Evolutionary conservation across 2,888 invertebrate species (phyloP).

Genomic region (Perizoma flavofasciatum): DNA sequence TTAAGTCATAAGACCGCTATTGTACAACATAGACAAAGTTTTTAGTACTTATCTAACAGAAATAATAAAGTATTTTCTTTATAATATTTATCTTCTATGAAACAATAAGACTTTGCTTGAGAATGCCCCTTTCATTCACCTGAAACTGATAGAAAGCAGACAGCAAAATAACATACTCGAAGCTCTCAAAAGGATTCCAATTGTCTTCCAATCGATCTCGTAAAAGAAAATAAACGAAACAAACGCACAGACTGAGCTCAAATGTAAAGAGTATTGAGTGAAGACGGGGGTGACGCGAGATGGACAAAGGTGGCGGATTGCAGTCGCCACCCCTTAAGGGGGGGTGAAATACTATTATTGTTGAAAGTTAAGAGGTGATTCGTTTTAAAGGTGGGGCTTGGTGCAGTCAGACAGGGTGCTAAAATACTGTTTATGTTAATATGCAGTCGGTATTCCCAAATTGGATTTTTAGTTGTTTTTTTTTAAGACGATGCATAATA

Average conservation of each 20-base stretch:
- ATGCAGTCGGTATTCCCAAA: slow-evolving; percentile 14
- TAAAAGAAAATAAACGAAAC: not conserved
- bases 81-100: too few species aligned
- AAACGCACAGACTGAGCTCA: slow-evolving; percentile 8
- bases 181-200: slow-evolving; percentile 3
- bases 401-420: slow-evolving; percentile 20
- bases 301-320: slow-evolving; percentile 77
- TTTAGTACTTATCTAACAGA: too few species aligned
- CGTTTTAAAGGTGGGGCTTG: slow-evolving; percentile 24
- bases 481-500: too few species aligned
- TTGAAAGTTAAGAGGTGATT: slow-evolving; percentile 29
- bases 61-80: too few species aligned
- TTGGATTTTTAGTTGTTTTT: slow-evolving; percentile 1
- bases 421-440: slow-evolving; percentile 26
- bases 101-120: too few species aligned
- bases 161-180: not conserved
- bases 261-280: slow-evolving; percentile 53
- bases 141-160: slow-evolving; percentile 4
- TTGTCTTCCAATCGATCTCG: slow-evolving; percentile 8
- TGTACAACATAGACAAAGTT: too few species aligned
- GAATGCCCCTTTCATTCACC: not conserved
- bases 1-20: too few species aligned
- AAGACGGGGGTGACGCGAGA: slow-evolving; percentile 67
- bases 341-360: slow-evolving; percentile 31
- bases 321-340: slow-evolving; percentile 71